Conservation (phyloP, 2,113 vertebrate genomes). For the Crotalus tigris region DNA sequence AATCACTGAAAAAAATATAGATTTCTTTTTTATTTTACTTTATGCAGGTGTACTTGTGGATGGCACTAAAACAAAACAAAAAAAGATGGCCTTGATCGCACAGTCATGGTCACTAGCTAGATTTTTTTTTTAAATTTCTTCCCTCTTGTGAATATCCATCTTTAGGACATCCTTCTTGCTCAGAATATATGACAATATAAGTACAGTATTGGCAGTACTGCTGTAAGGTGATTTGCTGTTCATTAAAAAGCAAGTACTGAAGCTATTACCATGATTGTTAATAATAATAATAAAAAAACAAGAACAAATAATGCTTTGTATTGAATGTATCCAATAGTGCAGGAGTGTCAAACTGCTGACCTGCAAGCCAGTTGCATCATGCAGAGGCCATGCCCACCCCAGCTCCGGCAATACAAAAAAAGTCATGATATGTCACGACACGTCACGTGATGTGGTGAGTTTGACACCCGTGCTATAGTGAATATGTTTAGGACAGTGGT, state of each 20-base stretch:
- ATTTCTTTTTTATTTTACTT: not conserved
- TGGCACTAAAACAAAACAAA: not conserved
- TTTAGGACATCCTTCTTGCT: not conserved
- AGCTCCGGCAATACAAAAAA: too few relatives aligned
- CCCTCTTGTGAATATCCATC: not conserved
- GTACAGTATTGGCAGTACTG: not conserved
- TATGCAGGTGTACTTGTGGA: not conserved
- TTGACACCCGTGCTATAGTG: not conserved
- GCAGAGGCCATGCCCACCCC: too few relatives aligned
- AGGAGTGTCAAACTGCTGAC: too few relatives aligned
- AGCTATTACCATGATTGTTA: not conserved
- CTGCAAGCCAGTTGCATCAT: too few relatives aligned
- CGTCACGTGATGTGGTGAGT: too few relatives aligned
- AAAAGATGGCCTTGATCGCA: not conserved
- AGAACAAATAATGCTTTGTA: not conserved
- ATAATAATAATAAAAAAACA: not conserved
- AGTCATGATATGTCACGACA: too few relatives aligned
- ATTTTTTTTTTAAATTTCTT: not conserved
- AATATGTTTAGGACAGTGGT: not conserved
- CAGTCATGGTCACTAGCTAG: not conserved
- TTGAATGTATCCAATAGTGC: not conserved
- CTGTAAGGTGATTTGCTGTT: not conserved
- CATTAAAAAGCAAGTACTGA: not conserved
- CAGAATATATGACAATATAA: not conserved
- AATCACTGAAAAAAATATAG: not conserved